Evolutionary conservation across 1,140 invertebrate genomes (phyloP).

Genomic region (Trichonephila inaurata): DNA sequence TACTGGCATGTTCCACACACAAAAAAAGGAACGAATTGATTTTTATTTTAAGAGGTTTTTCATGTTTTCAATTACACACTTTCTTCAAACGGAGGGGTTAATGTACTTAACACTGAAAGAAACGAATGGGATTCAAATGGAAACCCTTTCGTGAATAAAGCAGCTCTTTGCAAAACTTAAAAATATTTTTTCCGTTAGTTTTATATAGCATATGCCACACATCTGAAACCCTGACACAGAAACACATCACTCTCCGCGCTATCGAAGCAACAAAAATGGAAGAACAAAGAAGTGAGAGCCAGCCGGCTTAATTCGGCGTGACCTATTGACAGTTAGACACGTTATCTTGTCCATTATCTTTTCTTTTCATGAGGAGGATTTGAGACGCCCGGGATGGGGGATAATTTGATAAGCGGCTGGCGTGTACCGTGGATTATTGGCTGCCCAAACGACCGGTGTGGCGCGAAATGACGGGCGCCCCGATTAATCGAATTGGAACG

Average conservation of each 20-base stretch:
- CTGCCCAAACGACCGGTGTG: conserved; percentile 20
- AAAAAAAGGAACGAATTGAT: too few species aligned
- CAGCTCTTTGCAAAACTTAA: too few species aligned
- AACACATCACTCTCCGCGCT: background rate
- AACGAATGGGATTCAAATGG: too few species aligned
- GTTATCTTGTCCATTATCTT: conserved; percentile 50
- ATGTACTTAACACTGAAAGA: too few species aligned
- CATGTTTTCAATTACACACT: too few species aligned
- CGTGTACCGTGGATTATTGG: conserved; percentile 43
- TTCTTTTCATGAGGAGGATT: background rate
- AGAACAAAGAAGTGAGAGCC: background rate
- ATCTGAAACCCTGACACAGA: too few species aligned
- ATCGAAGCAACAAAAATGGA: background rate
- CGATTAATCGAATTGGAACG: conserved; percentile 23
- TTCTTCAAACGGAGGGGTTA: too few species aligned
- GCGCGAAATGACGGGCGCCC: background rate
- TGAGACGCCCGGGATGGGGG: conserved; percentile 2
- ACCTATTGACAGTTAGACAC: background rate
- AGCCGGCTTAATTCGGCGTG: background rate
- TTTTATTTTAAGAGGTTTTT: too few species aligned
- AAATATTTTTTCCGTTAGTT: too few species aligned
- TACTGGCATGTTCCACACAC: too few species aligned
- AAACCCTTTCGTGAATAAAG: too few species aligned
- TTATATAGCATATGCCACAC: too few species aligned
- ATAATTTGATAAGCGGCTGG: conserved; percentile 29